Conservation (phyloP, 2,888 invertebrate genomes). For the Loripinus fragilis region DNA sequence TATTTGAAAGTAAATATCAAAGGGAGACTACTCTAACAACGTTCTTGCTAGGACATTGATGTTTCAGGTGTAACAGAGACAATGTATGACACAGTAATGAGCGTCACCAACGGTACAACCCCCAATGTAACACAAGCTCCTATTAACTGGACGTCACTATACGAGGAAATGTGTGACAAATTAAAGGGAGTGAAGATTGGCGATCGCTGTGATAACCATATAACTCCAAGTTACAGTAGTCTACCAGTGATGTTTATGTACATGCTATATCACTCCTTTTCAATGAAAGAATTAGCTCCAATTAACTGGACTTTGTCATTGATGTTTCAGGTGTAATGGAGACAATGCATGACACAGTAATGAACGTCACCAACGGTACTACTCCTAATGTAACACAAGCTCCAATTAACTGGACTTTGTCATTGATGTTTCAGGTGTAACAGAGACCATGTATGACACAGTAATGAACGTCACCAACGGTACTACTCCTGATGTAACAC, state of each 20-base stretch:
- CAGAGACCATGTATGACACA: not conserved
- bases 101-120: not conserved
- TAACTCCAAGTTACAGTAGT: no score
- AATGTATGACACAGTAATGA: not conserved
- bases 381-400: not conserved
- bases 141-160: slow-evolving; percentile 37
- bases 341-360: not conserved
- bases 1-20: no score
- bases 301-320: no score
- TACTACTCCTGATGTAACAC: not conserved
- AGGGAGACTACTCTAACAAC: no score
- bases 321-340: not conserved
- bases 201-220: slow-evolving; percentile 82
- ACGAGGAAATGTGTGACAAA: slow-evolving; percentile 51
- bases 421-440: slow-evolving; percentile 1
- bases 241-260: no score
- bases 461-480: not conserved
- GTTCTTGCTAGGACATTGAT: no score
- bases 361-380: not conserved
- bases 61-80: not conserved
- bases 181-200: slow-evolving; percentile 81
- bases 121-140: not conserved
- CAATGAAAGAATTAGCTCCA: no score
- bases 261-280: no score
- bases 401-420: no score